Base-by-base conservation (phyloP, 1,140 invertebrate genomes). In the Drosophila busckii region DNA sequence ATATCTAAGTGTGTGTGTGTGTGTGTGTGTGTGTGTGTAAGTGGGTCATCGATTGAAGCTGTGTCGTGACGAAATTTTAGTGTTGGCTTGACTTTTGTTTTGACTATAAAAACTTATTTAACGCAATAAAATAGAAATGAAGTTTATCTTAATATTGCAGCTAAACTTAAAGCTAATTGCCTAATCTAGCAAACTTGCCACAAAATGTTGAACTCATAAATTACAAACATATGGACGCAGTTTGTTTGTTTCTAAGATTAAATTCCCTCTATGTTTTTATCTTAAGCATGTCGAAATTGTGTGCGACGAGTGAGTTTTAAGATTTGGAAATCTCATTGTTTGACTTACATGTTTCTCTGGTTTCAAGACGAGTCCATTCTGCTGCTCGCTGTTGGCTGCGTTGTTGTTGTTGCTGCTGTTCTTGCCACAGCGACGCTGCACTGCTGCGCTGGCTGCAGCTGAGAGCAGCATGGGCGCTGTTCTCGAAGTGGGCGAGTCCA, bases 291-390 rank as follows among this genome's bases (percentile, higher is more conserved):
- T 62, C 31, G 66, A 66, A 76, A 75, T 70, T 37, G 62, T 55
- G 50, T 19, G 23, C 53, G 46, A 64, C 32, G 48, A 58, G 56
- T 37, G 67, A 80, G n/a, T n/a, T 50, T 63, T 53, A 12, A 63
- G 38, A 65, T 69, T 78, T 59, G 56, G 60, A 84, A 84, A 84
- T 66, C 68, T 37, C 54, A 35, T 40, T 23, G 15, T 46, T 66
- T 37, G 40, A 85, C 86, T 87, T 69, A 87, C 86, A 76, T 87
- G 86, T 61, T 87, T 87, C 58, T 87, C 76, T 20, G 85, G 86
- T 67, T 84, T 85, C 60, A 85, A 63, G 65, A 87, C 70, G 40
- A 86, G 67, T 50, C 71, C 82, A 38, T 71, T 85, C 28, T 63
- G 70, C 34, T 63, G 75, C 38, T 53, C 40, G 31, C 28, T 54